Conservation (phyloP, 2,113 vertebrate genomes). For the Oncorhynchus clarkii region DNA sequence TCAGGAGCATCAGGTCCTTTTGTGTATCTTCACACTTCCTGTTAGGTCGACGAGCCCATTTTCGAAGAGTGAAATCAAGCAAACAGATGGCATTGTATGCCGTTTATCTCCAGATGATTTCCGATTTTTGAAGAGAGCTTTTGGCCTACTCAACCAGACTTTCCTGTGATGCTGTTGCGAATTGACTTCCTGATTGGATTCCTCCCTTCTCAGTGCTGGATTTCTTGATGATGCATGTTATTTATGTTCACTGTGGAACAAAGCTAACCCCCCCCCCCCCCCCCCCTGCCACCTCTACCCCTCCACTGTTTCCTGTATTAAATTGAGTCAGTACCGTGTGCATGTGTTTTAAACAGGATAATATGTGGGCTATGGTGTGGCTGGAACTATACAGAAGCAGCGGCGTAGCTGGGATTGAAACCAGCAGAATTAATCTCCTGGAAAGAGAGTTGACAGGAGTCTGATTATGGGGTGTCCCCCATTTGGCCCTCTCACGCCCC, state of each 20-base stretch:
- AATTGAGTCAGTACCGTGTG: conserved; percentile 67
- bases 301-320: conserved; percentile 58
- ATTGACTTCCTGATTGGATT: conserved; percentile 41
- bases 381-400: conserved; percentile 45
- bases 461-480: conserved; percentile 74
- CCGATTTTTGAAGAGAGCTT: conserved; percentile 3
- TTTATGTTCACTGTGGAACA: conserved; percentile 51
- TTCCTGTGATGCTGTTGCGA: conserved; percentile 32
- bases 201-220: conserved; percentile 19
- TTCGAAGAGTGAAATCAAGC: conserved; percentile 19
- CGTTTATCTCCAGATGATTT: not conserved
- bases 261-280: conserved; percentile 36
- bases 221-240: conserved; percentile 61
- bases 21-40: conserved; percentile 18
- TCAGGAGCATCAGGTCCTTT: conserved; percentile 11
- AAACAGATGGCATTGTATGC: not conserved
- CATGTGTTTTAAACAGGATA: conserved; percentile 69
- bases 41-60: conserved; percentile 13
- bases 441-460: conserved; percentile 73
- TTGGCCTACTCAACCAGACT: conserved; percentile 30
- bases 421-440: conserved; percentile 76
- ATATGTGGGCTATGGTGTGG: conserved; percentile 52
- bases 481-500: conserved; percentile 39
- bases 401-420: conserved; percentile 64
- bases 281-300: conserved; percentile 1